A percentile compares a stretch with the other conserved stretches of the same genome.
phyloP scores from a whole-genome alignment of 92 coral and sea anemone genomes.

The Zoanthus sansibaricus region DNA sequence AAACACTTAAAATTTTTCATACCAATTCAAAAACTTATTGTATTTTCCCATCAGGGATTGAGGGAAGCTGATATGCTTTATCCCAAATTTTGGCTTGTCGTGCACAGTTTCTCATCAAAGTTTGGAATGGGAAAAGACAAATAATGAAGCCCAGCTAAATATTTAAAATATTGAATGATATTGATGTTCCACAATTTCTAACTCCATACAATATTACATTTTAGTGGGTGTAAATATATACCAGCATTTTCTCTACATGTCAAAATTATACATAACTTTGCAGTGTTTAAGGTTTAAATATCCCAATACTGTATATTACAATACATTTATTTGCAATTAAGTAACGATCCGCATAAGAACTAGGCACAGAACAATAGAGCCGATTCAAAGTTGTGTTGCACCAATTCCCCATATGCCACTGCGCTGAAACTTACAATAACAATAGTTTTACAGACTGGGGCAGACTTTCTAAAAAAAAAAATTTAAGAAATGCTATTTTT shows the following conservation, averaged over 20 bases:
- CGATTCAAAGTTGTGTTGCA: too few relatives aligned
- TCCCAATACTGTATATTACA: neutral
- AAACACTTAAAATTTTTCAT: too few relatives aligned
- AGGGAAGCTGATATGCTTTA: slow-evolving; percentile 54
- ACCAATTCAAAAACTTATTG: slow-evolving; percentile 49
- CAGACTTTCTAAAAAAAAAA: too few relatives aligned
- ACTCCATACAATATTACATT: neutral
- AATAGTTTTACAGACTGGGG: too few relatives aligned
- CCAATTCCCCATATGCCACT: too few relatives aligned
- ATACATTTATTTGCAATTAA: neutral
- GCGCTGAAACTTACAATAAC: too few relatives aligned
- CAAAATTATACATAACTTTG: neutral
- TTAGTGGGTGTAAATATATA: neutral
- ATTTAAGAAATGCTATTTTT: too few relatives aligned
- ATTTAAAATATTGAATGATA: neutral
- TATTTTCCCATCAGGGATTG: slow-evolving; percentile 52
- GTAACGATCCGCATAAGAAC: too few relatives aligned
- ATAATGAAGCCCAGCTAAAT: neutral
- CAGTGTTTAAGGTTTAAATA: neutral
- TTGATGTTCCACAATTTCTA: neutral
- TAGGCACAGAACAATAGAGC: too few relatives aligned
- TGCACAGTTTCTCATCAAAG: slow-evolving; percentile 58
- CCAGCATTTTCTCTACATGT: too few relatives aligned
- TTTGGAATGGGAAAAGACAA: slow-evolving; percentile 32
- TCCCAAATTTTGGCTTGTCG: slow-evolving; percentile 52